Evolutionary conservation across 2,888 invertebrate species (phyloP).

Genomic region (Tanaodytes sp.): DNA sequence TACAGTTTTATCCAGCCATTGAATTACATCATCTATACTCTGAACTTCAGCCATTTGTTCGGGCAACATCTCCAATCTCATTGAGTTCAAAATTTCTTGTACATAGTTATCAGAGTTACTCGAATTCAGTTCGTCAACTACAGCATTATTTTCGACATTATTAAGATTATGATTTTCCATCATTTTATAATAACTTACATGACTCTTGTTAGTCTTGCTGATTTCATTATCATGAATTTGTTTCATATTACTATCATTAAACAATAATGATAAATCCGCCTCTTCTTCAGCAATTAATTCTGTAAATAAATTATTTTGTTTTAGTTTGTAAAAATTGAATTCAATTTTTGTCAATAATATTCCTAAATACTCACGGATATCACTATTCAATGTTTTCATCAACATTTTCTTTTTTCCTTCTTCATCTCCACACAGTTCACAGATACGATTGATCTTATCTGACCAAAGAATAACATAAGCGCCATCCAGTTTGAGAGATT

Average conservation of each 20-base stretch:
- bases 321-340: neutral
- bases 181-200: neutral
- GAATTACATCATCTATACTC: neutral
- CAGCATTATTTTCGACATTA: too few relatives aligned
- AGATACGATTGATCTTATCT: neutral
- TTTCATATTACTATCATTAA: too few relatives aligned
- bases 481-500: neutral
- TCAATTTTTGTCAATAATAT: neutral
- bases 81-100: conserved; percentile 18
- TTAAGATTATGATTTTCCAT: too few relatives aligned
- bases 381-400: neutral
- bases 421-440: neutral
- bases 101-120: neutral
- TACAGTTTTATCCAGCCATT: conserved; percentile 23
- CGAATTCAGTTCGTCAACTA: too few relatives aligned
- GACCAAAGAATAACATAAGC: conserved; percentile 1
- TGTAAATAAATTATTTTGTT: neutral
- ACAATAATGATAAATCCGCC: neutral
- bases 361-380: neutral
- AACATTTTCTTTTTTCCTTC: neutral
- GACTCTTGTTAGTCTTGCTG: neutral
- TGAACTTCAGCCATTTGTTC: conserved; percentile 5
- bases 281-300: neutral
- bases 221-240: neutral
- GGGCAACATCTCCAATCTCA: neutral